These are phyloP conservation scores for Drosophila cardini DNA, from an alignment of 1,140 invertebrate species.

Conservation along the genomic window DNA sequence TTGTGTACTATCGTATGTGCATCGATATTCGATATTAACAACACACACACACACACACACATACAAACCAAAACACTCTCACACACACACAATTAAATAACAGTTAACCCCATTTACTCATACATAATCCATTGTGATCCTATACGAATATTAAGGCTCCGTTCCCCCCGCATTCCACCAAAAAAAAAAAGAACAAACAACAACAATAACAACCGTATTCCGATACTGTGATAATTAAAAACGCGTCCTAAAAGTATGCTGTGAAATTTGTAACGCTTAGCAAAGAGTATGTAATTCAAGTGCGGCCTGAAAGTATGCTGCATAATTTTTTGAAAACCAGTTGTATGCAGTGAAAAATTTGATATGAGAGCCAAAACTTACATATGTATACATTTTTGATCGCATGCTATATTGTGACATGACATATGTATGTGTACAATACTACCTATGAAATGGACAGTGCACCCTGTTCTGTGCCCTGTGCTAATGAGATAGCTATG, in stretches of 20 bases:
- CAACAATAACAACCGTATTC: not conserved
- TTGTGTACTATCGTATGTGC: conserved; percentile 71
- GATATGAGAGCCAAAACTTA: not conserved
- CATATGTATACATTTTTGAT: not conserved
- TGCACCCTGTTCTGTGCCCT: no score
- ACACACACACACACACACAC: conserved; percentile 22
- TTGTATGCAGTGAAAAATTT: not conserved
- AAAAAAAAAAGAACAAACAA: not conserved
- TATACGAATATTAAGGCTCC: not conserved
- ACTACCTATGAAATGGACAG: no score
- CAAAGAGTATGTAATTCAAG: not conserved
- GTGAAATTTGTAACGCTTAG: not conserved
- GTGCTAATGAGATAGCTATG: no score
- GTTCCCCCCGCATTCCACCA: not conserved
- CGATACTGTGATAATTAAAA: not conserved
- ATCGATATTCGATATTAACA: conserved; percentile 57
- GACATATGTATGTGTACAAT: no score
- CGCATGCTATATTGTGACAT: no score
- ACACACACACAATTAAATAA: not conserved
- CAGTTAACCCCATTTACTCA: conserved; percentile 8
- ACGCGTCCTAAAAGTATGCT: not conserved
- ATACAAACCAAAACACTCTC: not conserved
- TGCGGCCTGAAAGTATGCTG: not conserved
- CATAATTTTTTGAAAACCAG: not conserved
- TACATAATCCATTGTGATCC: not conserved